Conservation (phyloP, 2,113 vertebrate species). For the Pseudolaguvia tuberculata region DNA sequence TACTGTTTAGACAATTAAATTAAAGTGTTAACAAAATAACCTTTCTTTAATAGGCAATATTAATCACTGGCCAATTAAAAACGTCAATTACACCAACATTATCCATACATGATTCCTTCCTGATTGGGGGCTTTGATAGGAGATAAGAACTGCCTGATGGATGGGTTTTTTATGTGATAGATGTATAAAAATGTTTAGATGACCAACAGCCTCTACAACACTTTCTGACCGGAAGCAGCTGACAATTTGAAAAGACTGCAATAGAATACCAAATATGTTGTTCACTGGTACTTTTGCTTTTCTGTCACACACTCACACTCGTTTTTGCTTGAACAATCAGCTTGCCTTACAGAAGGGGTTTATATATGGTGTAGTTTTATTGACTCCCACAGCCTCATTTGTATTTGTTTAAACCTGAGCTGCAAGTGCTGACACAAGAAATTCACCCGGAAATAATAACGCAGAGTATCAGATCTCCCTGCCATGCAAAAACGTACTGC, state of each 20-base stretch:
- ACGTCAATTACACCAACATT: no score
- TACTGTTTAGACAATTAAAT: no score
- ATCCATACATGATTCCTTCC: not conserved
- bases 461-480: conserved; percentile 11
- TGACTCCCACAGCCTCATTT: conserved; percentile 7
- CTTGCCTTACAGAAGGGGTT: conserved; percentile 23
- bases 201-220: no score
- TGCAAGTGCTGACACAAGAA: conserved; percentile 22
- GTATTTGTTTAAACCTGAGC: conserved; percentile 29
- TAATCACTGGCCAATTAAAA: no score
- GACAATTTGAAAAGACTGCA: not conserved
- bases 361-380: not conserved
- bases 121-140: not conserved
- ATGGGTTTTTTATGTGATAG: not conserved
- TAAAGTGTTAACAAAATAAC: no score
- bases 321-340: conserved; percentile 27
- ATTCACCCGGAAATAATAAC: conserved; percentile 32
- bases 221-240: no score
- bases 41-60: no score
- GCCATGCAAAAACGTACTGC: conserved; percentile 17
- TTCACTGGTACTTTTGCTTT: not conserved
- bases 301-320: not conserved
- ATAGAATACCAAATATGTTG: not conserved
- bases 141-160: not conserved
- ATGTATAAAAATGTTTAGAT: not conserved